Evolutionary conservation across 2,888 invertebrate species (phyloP).

Genomic region (Anoplius nigerrimus): DNA sequence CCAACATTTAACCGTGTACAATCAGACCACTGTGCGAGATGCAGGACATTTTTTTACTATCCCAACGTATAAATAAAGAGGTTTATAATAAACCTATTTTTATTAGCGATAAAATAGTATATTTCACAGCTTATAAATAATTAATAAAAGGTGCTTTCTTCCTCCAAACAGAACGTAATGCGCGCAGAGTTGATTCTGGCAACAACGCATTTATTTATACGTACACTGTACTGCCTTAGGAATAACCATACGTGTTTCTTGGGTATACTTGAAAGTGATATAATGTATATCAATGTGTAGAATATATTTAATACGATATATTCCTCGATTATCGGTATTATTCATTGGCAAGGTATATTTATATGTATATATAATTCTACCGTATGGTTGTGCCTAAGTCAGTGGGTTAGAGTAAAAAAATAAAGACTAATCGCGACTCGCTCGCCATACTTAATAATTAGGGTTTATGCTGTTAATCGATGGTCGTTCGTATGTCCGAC

Average conservation of each 20-base stretch:
- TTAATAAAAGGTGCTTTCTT: slow-evolving; percentile 64
- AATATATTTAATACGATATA: too few relatives aligned
- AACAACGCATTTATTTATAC: slow-evolving; percentile 54
- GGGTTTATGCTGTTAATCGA: too few relatives aligned
- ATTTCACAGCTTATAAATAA: slow-evolving; percentile 73
- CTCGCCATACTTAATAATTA: slow-evolving; percentile 32
- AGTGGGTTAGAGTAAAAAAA: slow-evolving; percentile 59
- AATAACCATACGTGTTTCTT: not conserved
- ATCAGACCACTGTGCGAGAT: slow-evolving; percentile 26
- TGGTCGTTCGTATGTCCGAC: slow-evolving; percentile 37
- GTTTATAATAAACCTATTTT: slow-evolving; percentile 65
- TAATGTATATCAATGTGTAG: too few relatives aligned
- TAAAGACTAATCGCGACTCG: slow-evolving; percentile 57
- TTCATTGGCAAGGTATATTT: slow-evolving; percentile 5
- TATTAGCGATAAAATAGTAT: slow-evolving; percentile 73
- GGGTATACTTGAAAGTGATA: too few relatives aligned
- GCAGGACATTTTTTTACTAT: slow-evolving; percentile 32
- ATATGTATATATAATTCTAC: not conserved
- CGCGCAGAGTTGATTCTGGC: slow-evolving; percentile 43
- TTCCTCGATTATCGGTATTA: too few relatives aligned
- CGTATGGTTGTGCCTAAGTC: slow-evolving; percentile 39
- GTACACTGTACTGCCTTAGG: slow-evolving; percentile 27
- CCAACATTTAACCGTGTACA: slow-evolving; percentile 13
- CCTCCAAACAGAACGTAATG: slow-evolving; percentile 41
- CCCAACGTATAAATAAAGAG: slow-evolving; percentile 33